These are phyloP conservation scores for Neoniphon sammara DNA, from an alignment of 2,797 vertebrate species.

Conservation along the genomic window DNA sequence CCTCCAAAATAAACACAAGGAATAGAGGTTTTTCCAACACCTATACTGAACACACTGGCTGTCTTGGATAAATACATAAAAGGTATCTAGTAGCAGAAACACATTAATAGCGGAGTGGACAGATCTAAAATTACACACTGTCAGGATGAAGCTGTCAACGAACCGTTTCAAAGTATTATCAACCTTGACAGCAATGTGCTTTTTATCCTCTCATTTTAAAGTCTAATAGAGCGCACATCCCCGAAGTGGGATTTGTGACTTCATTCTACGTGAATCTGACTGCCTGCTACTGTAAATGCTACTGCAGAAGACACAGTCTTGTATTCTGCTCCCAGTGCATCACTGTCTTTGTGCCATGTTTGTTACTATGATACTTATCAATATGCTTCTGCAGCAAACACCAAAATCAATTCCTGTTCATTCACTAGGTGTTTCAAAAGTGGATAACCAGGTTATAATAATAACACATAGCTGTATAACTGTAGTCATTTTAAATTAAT, in stretches of 20 bases:
- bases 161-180: slow-evolving; percentile 13
- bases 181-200: slow-evolving; percentile 16
- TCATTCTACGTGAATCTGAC: neutral
- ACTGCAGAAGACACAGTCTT: too few relatives aligned
- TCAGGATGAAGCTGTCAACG: slow-evolving; percentile 40
- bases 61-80: neutral
- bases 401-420: too few relatives aligned
- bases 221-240: slow-evolving; percentile 41
- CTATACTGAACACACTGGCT: too few relatives aligned
- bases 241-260: slow-evolving; percentile 17
- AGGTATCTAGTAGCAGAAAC: slow-evolving; percentile 17
- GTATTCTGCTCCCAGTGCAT: too few relatives aligned
- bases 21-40: too few relatives aligned
- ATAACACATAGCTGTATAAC: too few relatives aligned
- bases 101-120: slow-evolving; percentile 40
- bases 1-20: neutral
- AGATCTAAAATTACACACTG: slow-evolving; percentile 65
- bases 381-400: too few relatives aligned
- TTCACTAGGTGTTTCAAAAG: too few relatives aligned
- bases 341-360: too few relatives aligned
- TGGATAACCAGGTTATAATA: too few relatives aligned
- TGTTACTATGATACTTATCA: too few relatives aligned
- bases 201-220: slow-evolving; percentile 51
- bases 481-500: too few relatives aligned
- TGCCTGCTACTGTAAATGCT: neutral